Conservation (phyloP, 1,140 invertebrate species). For the Paraescarpia echinospica region DNA sequence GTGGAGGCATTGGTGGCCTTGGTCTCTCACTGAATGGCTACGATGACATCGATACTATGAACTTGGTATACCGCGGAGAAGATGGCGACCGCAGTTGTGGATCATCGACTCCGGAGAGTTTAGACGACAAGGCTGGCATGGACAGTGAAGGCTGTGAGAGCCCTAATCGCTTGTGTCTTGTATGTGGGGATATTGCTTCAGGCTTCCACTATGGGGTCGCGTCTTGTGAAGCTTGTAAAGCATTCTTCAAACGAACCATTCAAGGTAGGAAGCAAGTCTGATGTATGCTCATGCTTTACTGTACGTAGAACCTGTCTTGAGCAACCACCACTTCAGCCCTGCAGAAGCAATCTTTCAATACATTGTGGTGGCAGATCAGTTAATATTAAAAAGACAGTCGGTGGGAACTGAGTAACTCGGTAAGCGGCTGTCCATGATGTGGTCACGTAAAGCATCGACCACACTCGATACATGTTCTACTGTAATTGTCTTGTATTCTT, state of each 20-base stretch:
- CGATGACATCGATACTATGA: background rate
- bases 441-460: too few relatives aligned
- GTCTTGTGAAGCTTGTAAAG: constrained; percentile 97
- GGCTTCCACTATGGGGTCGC: constrained; percentile 99
- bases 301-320: too few relatives aligned
- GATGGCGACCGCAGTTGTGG: constrained; percentile 17
- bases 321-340: too few relatives aligned
- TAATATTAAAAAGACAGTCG: too few relatives aligned
- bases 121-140: background rate
- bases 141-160: background rate
- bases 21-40: background rate
- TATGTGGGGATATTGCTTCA: constrained; percentile 95
- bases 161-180: constrained; percentile 69
- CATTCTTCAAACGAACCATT: constrained; percentile 69
- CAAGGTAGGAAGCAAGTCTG: background rate
- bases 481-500: background rate
- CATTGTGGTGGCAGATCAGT: too few relatives aligned
- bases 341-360: too few relatives aligned
- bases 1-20: background rate
- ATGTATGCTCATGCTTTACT: background rate
- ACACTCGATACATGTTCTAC: too few relatives aligned
- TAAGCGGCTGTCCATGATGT: too few relatives aligned
- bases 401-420: too few relatives aligned
- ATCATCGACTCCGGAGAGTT: background rate
- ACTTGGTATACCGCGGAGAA: background rate